Evolutionary conservation across 1,140 invertebrate species (phyloP), one percentile per base, ranked within the genome.

Genomic region (Aphelinus atriplicis): DNA sequence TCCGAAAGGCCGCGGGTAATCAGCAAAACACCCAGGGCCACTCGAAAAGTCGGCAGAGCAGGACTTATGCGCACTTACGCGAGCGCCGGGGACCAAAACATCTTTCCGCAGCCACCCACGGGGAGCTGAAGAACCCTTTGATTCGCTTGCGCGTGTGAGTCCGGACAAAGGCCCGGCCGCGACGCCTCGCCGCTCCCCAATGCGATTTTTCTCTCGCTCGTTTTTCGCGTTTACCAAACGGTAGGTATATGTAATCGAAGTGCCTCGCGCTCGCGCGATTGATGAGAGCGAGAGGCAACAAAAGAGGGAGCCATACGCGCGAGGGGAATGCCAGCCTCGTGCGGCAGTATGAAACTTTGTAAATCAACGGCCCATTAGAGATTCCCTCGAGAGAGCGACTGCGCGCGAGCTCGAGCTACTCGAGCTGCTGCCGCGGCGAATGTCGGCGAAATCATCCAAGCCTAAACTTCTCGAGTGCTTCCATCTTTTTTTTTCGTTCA

Each of bases 201-300:
- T 72, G 45, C 43, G 67, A 48, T 62, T 74, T 79, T 80, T 73
- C 68, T 43, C 56, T 71, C 71, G 55, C 75, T 75, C 43, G 60
- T 71, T 71, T 74, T 62, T 62, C 56, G 7, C 71, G 48, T 45
- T 70, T 48, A 79, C 74, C 77, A 78, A 47, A 73, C 78, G 76
- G 53, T 46, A 53, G 26, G 26, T 26, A 78, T 70, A 78, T 75
- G 65, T 78, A 75, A 63, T 76, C 69, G 76, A 78, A 80, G 79
- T 77, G 75, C 77, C 47, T 58, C 61, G n/a, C 51, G 70, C 61
- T 56, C 43, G 70, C 70, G 61, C 61, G 61, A 71, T 71, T 64
- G 48, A 71, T 42, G 70, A 64, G n/a, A 9, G 70, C 3, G 26
- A 42, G 2, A 2, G n/a, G 57, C 26, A 60, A 60, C 58, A 61